Evolutionary conservation across 2,888 invertebrate genomes (phyloP), one percentile per base, ranked within the genome.

Genomic region (Argyra leucocephala): DNA sequence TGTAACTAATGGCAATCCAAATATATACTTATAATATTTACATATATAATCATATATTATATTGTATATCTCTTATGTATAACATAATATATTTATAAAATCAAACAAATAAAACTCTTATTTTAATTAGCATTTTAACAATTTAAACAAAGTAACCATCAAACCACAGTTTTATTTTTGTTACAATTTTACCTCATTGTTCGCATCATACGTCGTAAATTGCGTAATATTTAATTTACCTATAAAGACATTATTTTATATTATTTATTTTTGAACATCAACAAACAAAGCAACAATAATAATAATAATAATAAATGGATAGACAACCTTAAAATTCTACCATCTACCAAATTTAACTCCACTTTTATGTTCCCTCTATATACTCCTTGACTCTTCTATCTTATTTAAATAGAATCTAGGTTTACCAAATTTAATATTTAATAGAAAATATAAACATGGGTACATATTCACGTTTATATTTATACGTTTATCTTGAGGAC

Each of bases 191-290:
- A 31, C 31, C 31, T 31, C 12, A 10, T 31, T n/a, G n/a, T n/a
- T n/a, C n/a, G n/a, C n/a, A n/a, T n/a, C n/a, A n/a, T n/a, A n/a
- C n/a, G n/a, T n/a, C n/a, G n/a, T n/a, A n/a, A n/a, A n/a, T n/a
- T n/a, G n/a, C n/a, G n/a, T n/a, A n/a, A n/a, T n/a, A n/a, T n/a
- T n/a, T n/a, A n/a, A n/a, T n/a, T 48, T 48, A 48, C 48, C 48
- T 48, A 48, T 48, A 48, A 48, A 48, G 48, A 48, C 48, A 48
- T 48, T 48, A 48, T 48, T 48, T 48, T 48, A 48, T 48, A 48
- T 48, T 26, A 48, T 48, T 48, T 48, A 18, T 48, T 18, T 48
- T 31, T 31, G 31, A 31, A 31, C 26, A 26, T 6, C 7, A 15
- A 31, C 31, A 48, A 48, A 48, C 7, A 48, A 18, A 48, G 1